phyloP scores from a whole-genome alignment of 2,888 invertebrate genomes.

The Ophion costatus region DNA sequence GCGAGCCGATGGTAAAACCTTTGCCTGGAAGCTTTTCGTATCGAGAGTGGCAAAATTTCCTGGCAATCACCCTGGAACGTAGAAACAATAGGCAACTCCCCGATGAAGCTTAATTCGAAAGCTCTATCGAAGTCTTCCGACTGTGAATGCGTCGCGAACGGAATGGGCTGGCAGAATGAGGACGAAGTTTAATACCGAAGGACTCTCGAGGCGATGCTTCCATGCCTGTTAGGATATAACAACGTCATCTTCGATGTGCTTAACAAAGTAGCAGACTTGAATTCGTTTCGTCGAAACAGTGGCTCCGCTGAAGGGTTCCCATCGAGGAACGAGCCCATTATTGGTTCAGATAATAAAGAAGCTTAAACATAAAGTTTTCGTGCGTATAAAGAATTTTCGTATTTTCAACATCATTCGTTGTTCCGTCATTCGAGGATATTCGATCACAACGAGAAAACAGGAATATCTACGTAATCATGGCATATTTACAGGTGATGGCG shows the following conservation, averaged over 20 bases:
- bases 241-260: background rate
- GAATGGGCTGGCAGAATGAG: background rate
- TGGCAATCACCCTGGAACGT: background rate
- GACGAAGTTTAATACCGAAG: background rate
- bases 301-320: background rate
- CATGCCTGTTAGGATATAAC: background rate
- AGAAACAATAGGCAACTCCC: background rate
- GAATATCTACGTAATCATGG: slow-evolving; percentile 71
- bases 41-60: background rate
- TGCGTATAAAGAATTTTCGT: slow-evolving; percentile 13
- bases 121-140: background rate
- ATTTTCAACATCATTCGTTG: slow-evolving; percentile 38
- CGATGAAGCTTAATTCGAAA: background rate
- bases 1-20: background rate
- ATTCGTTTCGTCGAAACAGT: background rate
- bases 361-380: background rate
- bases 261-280: background rate
- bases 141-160: background rate
- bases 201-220: background rate
- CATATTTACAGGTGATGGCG: slow-evolving; percentile 76
- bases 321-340: background rate
- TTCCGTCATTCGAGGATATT: slow-evolving; percentile 1
- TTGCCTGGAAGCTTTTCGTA: background rate
- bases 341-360: background rate
- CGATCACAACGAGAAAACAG: background rate